phyloP scores from a whole-genome alignment of 2,113 vertebrate species.

The Callionymus lyra region DNA sequence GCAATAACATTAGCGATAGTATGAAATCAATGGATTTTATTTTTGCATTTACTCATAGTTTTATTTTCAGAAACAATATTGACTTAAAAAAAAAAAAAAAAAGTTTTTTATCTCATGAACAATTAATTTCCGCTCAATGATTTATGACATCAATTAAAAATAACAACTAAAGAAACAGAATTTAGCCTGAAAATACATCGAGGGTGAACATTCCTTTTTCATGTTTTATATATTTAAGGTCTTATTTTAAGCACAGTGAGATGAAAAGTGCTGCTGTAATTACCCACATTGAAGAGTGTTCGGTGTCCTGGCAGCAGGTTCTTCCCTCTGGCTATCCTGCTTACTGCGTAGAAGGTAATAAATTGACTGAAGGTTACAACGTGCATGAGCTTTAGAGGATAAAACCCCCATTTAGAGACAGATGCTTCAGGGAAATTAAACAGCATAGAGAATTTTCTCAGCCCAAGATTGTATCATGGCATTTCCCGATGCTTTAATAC shows the following conservation, averaged over 20 bases:
- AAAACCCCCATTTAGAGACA: conserved; percentile 53
- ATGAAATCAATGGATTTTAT: too few species aligned
- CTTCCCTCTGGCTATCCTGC: conserved; percentile 39
- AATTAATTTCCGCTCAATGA: too few species aligned
- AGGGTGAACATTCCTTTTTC: too few species aligned
- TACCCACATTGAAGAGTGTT: conserved; percentile 34
- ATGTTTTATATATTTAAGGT: too few species aligned
- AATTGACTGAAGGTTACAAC: conserved; percentile 56
- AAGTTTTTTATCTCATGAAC: too few species aligned
- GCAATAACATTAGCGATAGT: too few species aligned
- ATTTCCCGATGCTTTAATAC: conserved; percentile 35
- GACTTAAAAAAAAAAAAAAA: too few species aligned
- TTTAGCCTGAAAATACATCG: too few species aligned
- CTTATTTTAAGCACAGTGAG: conserved; percentile 10
- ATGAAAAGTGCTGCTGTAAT: conserved; percentile 38
- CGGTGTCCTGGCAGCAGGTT: conserved; percentile 35
- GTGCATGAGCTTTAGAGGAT: conserved; percentile 45
- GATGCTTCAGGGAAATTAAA: conserved; percentile 47
- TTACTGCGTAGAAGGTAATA: conserved; percentile 42
- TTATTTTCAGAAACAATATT: too few species aligned
- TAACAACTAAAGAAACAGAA: too few species aligned
- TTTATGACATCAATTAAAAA: too few species aligned
- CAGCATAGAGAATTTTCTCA: conserved; percentile 35
- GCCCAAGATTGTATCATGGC: conserved; percentile 45
- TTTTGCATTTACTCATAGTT: too few species aligned